Conservation (phyloP, 2,113 vertebrate species). For the Nestor notabilis region DNA sequence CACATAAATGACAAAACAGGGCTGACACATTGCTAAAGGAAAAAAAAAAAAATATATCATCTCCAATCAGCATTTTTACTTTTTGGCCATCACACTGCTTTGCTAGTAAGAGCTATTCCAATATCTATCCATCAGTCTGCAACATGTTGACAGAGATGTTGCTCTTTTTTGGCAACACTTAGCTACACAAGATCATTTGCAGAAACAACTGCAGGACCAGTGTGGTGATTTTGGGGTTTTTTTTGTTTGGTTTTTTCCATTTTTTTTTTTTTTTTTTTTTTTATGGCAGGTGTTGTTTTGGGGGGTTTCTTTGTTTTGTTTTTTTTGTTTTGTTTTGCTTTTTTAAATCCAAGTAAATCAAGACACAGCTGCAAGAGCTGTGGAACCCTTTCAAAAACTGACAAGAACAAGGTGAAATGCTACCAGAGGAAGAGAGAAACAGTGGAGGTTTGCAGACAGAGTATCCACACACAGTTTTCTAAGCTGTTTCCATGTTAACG, state of each 20-base stretch:
- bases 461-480: not conserved
- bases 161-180: not conserved
- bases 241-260: not conserved
- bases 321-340: not conserved
- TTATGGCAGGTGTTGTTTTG: not conserved
- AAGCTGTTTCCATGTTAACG: not conserved
- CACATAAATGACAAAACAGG: not conserved
- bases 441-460: not conserved
- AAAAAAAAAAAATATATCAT: not conserved
- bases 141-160: not conserved
- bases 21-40: not conserved
- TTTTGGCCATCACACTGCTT: not conserved
- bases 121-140: not conserved
- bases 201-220: not conserved
- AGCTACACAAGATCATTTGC: not conserved
- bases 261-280: too few relatives aligned
- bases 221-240: not conserved
- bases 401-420: not conserved
- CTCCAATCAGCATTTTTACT: not conserved
- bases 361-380: not conserved
- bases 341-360: not conserved
- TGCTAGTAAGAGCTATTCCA: not conserved
- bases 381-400: not conserved
- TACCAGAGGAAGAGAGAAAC: not conserved
- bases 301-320: not conserved